These are phyloP conservation scores for Pedicia rivosa DNA, from an alignment of 2,888 invertebrate genomes.

Conservation along the genomic window DNA sequence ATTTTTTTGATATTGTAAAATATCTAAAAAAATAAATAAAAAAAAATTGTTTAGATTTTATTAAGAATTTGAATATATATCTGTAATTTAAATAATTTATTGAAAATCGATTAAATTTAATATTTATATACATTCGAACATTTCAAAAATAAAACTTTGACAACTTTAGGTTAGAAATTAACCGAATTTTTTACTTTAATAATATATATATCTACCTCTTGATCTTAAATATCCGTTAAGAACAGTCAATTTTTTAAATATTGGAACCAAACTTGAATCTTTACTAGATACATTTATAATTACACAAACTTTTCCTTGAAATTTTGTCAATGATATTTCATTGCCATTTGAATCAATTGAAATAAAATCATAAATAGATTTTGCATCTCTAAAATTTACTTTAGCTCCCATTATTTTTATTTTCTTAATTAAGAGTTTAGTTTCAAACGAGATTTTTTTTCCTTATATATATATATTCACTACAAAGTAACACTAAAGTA, in stretches of 20 bases:
- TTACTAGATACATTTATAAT: not conserved
- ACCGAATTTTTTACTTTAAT: too few species aligned
- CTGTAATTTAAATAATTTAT: too few species aligned
- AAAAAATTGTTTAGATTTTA: too few species aligned
- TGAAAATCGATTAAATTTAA: too few species aligned
- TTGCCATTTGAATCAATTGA: not conserved
- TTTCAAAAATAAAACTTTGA: too few species aligned
- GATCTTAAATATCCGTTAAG: not conserved
- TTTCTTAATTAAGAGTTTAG: too few species aligned
- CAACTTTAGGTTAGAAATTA: too few species aligned
- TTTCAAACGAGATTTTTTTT: not conserved
- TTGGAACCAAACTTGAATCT: not conserved
- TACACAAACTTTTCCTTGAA: not conserved
- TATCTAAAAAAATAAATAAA: too few species aligned
- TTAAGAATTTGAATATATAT: too few species aligned
- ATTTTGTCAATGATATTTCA: not conserved
- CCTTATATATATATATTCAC: not conserved
- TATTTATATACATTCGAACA: too few species aligned
- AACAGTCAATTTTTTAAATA: not conserved
- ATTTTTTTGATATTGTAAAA: too few species aligned
- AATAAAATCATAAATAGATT: not conserved
- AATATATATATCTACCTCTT: not conserved
- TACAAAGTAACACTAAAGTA: not conserved
- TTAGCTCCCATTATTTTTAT: too few species aligned
- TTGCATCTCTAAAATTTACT: not conserved